Evolutionary conservation across 2,888 invertebrate genomes (phyloP).

Genomic region (Arrhopalites spinosus): DNA sequence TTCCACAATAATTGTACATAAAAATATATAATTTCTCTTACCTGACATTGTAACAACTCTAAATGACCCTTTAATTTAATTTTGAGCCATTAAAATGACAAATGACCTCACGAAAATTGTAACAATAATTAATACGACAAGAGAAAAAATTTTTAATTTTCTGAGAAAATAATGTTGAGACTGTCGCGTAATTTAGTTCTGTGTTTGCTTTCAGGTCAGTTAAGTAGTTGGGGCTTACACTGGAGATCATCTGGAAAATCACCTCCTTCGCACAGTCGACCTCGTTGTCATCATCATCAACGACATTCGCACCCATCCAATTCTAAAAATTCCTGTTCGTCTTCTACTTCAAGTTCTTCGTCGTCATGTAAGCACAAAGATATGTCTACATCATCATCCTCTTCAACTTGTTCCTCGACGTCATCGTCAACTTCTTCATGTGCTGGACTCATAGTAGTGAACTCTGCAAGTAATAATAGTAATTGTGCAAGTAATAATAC

Average conservation of each 20-base stretch:
- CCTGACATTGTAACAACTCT: too few species aligned
- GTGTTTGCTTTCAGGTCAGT: constrained; percentile 45
- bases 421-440: constrained; percentile 47
- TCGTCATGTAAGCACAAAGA: constrained; percentile 42
- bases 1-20: too few species aligned
- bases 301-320: constrained; percentile 52
- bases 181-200: too few species aligned
- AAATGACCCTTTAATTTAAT: too few species aligned
- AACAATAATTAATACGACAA: too few species aligned
- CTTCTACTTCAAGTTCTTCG: constrained; percentile 31
- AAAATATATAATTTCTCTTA: too few species aligned
- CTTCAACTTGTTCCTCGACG: constrained; percentile 46
- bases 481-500: constrained; percentile 11
- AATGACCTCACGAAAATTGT: too few species aligned
- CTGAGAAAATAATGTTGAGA: too few species aligned
- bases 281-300: constrained; percentile 47
- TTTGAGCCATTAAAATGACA: too few species aligned
- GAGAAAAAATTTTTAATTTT: too few species aligned
- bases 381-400: constrained; percentile 33
- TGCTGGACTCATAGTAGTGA: constrained; percentile 37
- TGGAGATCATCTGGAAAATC: constrained; percentile 54
- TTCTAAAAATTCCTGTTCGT: constrained; percentile 36
- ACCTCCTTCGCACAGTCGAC: constrained; percentile 52
- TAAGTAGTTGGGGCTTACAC: constrained; percentile 51
- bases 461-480: constrained; percentile 13